phyloP scores from a whole-genome alignment of 2,888 invertebrate genomes.

The Acanthococcus lagerstroemiae region DNA sequence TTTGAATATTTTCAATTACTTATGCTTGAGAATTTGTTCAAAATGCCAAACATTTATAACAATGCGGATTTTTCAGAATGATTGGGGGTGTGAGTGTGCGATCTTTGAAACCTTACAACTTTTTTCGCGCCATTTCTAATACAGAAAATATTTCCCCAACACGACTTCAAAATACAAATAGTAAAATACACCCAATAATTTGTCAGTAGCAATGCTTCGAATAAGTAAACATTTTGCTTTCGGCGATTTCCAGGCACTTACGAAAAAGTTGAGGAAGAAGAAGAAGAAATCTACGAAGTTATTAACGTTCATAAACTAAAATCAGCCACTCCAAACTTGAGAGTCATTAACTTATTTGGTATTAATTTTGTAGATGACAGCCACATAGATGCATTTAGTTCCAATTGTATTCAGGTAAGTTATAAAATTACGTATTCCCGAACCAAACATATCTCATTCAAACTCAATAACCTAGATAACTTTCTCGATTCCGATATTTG shows the following conservation, averaged over 20 bases:
- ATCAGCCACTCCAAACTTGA: slow-evolving; percentile 91
- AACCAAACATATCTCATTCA: too few relatives aligned
- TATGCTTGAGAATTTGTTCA: not conserved
- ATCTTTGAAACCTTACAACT: too few relatives aligned
- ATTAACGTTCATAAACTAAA: slow-evolving; percentile 98
- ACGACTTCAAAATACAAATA: too few relatives aligned
- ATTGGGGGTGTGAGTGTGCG: too few relatives aligned
- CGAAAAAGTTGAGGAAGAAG: slow-evolving; percentile 95
- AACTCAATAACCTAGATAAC: not conserved
- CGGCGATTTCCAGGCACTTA: slow-evolving; percentile 63
- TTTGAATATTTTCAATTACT: slow-evolving; percentile 4
- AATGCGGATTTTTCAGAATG: too few relatives aligned
- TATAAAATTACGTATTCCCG: too few relatives aligned
- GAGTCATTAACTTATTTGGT: slow-evolving; percentile 96
- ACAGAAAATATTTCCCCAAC: too few relatives aligned
- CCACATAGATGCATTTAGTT: slow-evolving; percentile 95
- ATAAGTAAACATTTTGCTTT: too few relatives aligned
- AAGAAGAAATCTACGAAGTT: slow-evolving; percentile 98
- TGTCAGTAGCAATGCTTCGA: not conserved
- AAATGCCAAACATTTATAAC: too few relatives aligned
- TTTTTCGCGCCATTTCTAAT: too few relatives aligned
- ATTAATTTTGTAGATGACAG: slow-evolving; percentile 98
- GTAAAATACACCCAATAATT: too few relatives aligned
- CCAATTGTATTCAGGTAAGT: slow-evolving; percentile 78
- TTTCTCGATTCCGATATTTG: not conserved